Evolutionary conservation across 2,113 vertebrate species (phyloP).

Genomic region (Struthio camelus): DNA sequence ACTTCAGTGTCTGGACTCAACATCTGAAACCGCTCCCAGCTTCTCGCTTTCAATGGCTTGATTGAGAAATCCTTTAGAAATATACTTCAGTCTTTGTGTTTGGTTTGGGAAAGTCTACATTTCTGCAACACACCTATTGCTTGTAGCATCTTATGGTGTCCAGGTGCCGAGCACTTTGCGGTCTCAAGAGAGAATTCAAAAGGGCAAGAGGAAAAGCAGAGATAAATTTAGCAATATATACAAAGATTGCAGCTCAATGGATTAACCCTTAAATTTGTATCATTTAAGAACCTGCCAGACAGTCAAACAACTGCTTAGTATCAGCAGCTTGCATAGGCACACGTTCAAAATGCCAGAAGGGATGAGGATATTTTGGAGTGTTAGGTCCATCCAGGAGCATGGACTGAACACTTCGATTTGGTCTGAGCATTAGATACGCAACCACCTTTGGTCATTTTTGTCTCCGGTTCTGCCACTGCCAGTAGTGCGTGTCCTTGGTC

Average conservation of each 20-base stretch:
- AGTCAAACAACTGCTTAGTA: neutral
- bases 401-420: neutral
- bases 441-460: neutral
- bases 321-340: neutral
- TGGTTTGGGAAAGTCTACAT: neutral
- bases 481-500: accelerated
- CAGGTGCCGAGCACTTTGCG: neutral
- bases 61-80: neutral
- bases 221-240: constrained; percentile 4
- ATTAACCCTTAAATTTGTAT: constrained; percentile 16
- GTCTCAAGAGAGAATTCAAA: neutral
- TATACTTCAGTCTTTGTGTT: neutral
- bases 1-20: neutral
- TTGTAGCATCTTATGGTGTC: neutral
- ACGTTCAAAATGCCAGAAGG: accelerated
- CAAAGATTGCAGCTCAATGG: neutral
- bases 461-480: neutral
- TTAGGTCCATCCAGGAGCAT: neutral
- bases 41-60: neutral
- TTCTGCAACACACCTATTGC: neutral
- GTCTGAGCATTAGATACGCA: accelerated
- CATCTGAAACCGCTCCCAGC: neutral
- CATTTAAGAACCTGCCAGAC: neutral
- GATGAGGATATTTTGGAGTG: neutral
- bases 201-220: constrained; percentile 25